phyloP scores from a whole-genome alignment of 2,888 invertebrate species.

The Dasysyrphus tricinctus region DNA sequence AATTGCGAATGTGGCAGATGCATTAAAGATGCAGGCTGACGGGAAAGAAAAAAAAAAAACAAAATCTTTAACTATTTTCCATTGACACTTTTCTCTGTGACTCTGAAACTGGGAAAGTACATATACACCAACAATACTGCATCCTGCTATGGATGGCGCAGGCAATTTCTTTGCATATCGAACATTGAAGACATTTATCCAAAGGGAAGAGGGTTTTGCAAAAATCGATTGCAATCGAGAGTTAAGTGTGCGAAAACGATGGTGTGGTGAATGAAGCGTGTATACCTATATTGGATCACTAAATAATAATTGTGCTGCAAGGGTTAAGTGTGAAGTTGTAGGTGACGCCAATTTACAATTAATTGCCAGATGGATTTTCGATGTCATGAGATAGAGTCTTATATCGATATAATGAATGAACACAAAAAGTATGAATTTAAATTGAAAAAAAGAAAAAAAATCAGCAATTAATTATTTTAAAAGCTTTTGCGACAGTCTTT shows the following conservation, averaged over 20 bases:
- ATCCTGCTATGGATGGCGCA: conserved; percentile 6
- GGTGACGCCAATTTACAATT: conserved; percentile 20
- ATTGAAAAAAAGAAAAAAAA: not conserved
- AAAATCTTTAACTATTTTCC: conserved; percentile 17
- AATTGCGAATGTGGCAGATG: conserved; percentile 59
- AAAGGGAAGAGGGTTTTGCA: not conserved
- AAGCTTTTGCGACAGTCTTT: no score
- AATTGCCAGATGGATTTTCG: not conserved
- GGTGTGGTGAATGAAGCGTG: conserved; percentile 16
- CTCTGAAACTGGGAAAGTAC: not conserved
- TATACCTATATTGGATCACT: conserved; percentile 14
- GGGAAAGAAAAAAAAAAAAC: not conserved
- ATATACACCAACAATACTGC: not conserved
- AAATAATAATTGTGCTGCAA: not conserved
- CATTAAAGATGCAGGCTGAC: conserved; percentile 48
- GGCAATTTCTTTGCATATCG: conserved; percentile 14
- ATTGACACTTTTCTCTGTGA: not conserved
- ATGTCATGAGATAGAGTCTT: not conserved
- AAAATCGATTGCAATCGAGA: conserved; percentile 51
- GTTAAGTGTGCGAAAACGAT: conserved; percentile 45
- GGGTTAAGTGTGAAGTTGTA: conserved; percentile 1
- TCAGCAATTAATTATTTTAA: no score
- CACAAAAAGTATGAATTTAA: not conserved
- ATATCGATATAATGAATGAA: not conserved
- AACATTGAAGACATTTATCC: not conserved